These are phyloP conservation scores for Chrysemys picta DNA, from an alignment of 2,113 vertebrate genomes.

Conservation along the genomic window DNA sequence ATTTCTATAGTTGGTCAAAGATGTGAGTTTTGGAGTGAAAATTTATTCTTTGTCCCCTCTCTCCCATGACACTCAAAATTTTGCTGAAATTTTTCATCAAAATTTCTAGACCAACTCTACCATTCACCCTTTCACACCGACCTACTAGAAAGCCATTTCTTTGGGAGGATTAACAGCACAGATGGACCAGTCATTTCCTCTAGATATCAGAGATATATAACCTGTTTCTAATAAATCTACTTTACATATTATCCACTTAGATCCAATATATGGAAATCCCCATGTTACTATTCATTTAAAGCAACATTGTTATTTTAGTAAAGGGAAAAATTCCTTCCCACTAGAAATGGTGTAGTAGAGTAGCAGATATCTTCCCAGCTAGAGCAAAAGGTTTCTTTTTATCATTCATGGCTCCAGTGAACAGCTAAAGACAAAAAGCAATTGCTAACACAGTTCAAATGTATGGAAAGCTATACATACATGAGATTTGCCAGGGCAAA, in stretches of 20 bases:
- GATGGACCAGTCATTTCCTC: too few species aligned
- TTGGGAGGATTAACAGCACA: too few species aligned
- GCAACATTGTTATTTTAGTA: background rate
- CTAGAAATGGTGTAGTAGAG: rapidly evolving
- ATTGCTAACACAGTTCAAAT: background rate
- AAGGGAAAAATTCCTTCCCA: constrained; percentile 26
- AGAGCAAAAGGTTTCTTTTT: background rate
- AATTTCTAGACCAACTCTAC: background rate
- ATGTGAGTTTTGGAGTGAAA: background rate
- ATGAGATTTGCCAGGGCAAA: background rate
- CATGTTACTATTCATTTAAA: background rate
- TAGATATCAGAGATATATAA: too few species aligned
- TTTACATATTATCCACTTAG: background rate
- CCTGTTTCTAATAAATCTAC: background rate
- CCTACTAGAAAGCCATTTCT: background rate
- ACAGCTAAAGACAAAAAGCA: background rate
- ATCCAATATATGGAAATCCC: background rate
- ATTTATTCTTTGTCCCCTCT: background rate
- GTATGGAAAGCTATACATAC: background rate
- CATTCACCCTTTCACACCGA: background rate
- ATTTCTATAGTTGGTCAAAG: background rate
- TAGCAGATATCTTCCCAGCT: background rate
- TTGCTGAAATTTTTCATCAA: background rate
- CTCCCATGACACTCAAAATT: background rate
- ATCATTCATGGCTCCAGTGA: background rate